Percentiles rank a stretch among this genome's conserved stretches.
phyloP scores from a whole-genome alignment of 2,797 vertebrate genomes.

The Gymnoscopelus braueri region DNA sequence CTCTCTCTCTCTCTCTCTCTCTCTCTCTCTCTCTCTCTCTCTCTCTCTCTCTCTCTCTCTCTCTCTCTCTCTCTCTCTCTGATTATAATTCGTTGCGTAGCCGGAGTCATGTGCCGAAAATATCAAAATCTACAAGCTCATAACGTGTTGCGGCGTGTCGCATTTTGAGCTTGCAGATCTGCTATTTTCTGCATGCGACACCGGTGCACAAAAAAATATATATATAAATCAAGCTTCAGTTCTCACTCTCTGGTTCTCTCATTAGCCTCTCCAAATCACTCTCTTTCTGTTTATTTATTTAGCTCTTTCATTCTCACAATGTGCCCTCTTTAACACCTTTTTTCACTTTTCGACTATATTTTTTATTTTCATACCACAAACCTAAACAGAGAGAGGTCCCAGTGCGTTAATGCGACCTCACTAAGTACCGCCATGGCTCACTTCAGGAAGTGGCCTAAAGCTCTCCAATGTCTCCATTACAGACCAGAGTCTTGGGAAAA shows the following conservation, averaged over 20 bases:
- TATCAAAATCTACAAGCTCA: no score
- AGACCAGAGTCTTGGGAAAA: slow-evolving; percentile 12
- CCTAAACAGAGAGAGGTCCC: slow-evolving; percentile 29
- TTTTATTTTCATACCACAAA: slow-evolving; percentile 55
- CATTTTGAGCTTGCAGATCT: no score
- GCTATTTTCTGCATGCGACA: no score
- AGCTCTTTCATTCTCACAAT: no score
- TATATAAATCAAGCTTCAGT: no score
- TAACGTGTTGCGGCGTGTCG: no score
- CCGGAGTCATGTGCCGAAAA: no score
- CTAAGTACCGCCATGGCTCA: slow-evolving; percentile 30
- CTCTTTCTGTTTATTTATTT: no score
- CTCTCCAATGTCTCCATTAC: slow-evolving; percentile 1
- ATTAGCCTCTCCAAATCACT: no score
- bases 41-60: slow-evolving; percentile 11
- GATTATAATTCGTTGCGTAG: no score
- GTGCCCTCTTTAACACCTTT: slow-evolving; percentile 34
- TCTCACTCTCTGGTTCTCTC: no score
- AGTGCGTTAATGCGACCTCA: slow-evolving; percentile 45
- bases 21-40: slow-evolving; percentile 16
- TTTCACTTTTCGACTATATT: slow-evolving; percentile 48
- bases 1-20: slow-evolving; percentile 43
- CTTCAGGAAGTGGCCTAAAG: slow-evolving; percentile 23
- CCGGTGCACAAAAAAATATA: no score
- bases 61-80: slow-evolving; percentile 45